Percentiles rank a stretch among this genome's conserved stretches.
Conservation (phyloP, 2,888 invertebrate species). For the Leptopterna dolabrata region DNA sequence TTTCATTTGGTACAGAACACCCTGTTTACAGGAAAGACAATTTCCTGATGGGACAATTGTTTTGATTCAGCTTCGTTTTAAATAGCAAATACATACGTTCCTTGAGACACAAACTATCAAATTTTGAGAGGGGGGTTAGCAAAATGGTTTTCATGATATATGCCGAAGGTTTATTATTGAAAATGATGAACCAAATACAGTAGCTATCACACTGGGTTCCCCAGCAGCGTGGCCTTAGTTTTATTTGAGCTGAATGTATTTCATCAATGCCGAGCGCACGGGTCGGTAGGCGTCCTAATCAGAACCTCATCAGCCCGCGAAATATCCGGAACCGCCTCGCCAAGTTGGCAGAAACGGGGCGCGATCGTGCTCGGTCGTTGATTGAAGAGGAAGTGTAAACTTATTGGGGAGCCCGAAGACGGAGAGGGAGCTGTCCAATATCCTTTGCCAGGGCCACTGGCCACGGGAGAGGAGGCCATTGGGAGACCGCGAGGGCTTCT, state of each 20-base stretch:
- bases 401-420: neutral
- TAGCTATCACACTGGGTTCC: too few species aligned
- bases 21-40: too few species aligned
- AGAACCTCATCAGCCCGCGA: neutral
- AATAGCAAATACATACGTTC: too few species aligned
- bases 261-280: neutral
- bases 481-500: neutral
- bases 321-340: neutral
- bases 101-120: too few species aligned
- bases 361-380: neutral
- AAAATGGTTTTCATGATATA: too few species aligned
- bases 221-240: too few species aligned
- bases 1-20: too few species aligned
- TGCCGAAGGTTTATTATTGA: too few species aligned
- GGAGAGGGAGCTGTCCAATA: neutral
- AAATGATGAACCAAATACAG: too few species aligned
- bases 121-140: too few species aligned
- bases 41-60: too few species aligned
- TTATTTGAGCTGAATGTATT: neutral
- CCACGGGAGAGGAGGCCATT: neutral
- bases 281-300: neutral
- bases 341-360: neutral
- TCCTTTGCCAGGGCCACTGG: neutral
- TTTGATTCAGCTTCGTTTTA: too few species aligned
- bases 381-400: neutral